These are phyloP conservation scores for Actinemys pallida DNA, from an alignment of 2,113 vertebrate species.

Conservation along the genomic window DNA sequence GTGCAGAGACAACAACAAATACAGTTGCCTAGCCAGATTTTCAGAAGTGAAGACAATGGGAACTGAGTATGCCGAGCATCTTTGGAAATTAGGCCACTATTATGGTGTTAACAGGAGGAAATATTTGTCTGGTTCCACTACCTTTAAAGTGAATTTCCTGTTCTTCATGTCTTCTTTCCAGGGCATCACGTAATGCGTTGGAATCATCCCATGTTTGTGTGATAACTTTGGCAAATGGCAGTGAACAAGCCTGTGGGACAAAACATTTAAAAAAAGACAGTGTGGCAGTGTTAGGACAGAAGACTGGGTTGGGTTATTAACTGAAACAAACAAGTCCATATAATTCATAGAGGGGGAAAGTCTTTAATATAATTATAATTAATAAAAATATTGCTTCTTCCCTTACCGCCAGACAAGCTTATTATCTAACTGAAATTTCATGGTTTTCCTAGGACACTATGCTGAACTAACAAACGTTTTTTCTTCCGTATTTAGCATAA, in stretches of 20 bases:
- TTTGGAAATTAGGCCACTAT: background rate
- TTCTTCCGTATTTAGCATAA: background rate
- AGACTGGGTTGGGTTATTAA: background rate
- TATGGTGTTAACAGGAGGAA: background rate
- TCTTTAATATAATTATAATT: background rate
- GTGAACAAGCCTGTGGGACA: background rate
- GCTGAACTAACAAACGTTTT: background rate
- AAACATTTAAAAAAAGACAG: background rate
- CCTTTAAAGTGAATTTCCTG: conserved; percentile 77
- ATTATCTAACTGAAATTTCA: background rate
- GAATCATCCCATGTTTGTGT: conserved; percentile 70
- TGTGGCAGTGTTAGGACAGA: background rate
- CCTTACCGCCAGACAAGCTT: background rate
- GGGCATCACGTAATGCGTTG: conserved; percentile 77
- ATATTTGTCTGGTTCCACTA: conserved; percentile 25
- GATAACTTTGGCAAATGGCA: conserved; percentile 66
- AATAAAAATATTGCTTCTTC: background rate
- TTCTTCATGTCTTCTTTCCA: conserved; percentile 82
- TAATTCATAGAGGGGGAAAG: background rate
- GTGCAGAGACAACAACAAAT: background rate
- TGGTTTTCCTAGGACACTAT: background rate
- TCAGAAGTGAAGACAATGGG: fast-evolving
- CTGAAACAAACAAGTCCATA: background rate
- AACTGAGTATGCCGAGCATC: background rate
- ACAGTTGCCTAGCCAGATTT: fast-evolving